Base-by-base conservation (phyloP, 2,797 vertebrate genomes). In the Brachyalestes nurse region DNA sequence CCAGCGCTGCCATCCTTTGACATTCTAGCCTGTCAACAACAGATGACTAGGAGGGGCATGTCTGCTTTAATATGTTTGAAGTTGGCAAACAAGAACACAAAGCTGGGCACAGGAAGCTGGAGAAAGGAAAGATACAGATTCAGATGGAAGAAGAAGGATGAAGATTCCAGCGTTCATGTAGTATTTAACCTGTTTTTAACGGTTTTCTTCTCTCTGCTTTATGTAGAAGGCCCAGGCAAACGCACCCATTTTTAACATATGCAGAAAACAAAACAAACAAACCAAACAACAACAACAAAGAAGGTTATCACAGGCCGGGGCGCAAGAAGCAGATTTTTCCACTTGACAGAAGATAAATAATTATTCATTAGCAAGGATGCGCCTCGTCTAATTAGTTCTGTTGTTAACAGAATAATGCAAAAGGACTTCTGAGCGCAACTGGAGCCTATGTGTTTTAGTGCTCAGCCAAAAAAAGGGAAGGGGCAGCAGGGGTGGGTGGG, bases 341-440 rank as follows among this genome's bases (percentile, higher is more conserved):
- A 89, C 92, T 91, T 90, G 89, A 92, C 71, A 85, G 89, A 86
- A 72, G 87, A 82, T 82, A 92, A 93, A 94, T 93, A 95, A 93
- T 93, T 91, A 91, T 90, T 92, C 90, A 92, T 93, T 92, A 92
- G 86, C 87, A 86, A 80, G 72, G 80, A 88, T 47, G 73, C 70
- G 87, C 79, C 87, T 89, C 79, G 79, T 91, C 91, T 90, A 91
- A 95, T 95, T 92, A 91, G 88, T 49, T 77, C 42, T 84, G 85
- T 90, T 74, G 79, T 89, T 89, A 86, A 87, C 84, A 23, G 85
- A 90, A 91, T 83, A 85, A 80, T 66, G 78, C 69, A 77, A 79
- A 38, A 82, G 34, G 75, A 72, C 65, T 80, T 84, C 64, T 81
- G 81, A 82, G 49, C 49, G 28, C 67, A 75, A 79, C 42, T 74